Evolutionary conservation across 2,113 vertebrate species (phyloP).

Genomic region (Chauna torquata): DNA sequence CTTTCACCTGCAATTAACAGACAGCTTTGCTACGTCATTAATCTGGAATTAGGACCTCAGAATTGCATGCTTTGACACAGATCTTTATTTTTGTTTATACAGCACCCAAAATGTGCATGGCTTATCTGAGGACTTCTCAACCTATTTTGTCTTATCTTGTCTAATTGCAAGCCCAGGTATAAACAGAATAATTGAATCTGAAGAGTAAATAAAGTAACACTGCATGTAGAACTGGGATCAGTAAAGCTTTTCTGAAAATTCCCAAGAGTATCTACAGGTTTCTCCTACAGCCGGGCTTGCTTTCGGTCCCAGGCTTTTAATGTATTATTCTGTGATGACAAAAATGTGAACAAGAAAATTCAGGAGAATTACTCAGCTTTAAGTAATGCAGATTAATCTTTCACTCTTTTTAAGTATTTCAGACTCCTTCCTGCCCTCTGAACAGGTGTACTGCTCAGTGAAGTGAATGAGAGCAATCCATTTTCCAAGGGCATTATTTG

Average conservation of each 20-base stretch:
- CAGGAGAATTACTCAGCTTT: not conserved
- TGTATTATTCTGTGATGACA: not conserved
- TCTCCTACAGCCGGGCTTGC: not conserved
- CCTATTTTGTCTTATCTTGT: not conserved
- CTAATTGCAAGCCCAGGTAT: not conserved
- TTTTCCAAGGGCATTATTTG: not conserved
- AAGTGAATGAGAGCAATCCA: not conserved
- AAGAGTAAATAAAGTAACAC: not conserved
- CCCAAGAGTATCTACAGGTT: not conserved
- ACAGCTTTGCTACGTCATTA: not conserved
- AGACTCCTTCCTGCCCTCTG: not conserved
- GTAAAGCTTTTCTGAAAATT: not conserved
- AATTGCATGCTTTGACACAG: fast-evolving
- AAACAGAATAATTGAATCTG: not conserved
- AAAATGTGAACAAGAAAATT: not conserved
- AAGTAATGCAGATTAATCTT: not conserved
- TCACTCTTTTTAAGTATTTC: not conserved
- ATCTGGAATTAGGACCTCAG: not conserved
- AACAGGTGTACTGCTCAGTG: not conserved
- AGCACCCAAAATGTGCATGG: not conserved
- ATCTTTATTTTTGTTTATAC: not conserved
- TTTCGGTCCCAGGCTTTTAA: not conserved
- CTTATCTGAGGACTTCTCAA: not conserved
- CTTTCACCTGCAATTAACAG: not conserved
- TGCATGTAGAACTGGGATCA: not conserved